Conservation (phyloP, 2,797 vertebrate genomes). For the Pangasius mekongensis region DNA sequence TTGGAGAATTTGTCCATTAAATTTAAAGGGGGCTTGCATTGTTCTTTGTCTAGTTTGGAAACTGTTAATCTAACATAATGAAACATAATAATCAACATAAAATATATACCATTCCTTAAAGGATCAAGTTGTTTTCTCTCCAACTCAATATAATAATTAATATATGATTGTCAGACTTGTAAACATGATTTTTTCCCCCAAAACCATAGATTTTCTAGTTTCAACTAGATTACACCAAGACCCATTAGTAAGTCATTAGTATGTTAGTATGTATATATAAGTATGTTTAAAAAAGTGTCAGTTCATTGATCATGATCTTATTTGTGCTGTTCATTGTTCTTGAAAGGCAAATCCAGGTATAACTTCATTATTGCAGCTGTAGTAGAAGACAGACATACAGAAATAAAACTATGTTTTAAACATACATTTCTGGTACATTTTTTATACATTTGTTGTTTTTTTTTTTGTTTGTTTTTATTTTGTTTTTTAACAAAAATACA, state of each 20-base stretch:
- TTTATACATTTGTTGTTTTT: too few relatives aligned
- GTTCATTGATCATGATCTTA: not conserved
- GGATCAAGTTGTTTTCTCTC: not conserved
- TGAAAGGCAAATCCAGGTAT: slow-evolving; percentile 23
- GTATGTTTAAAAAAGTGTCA: not conserved
- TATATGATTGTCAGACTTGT: not conserved
- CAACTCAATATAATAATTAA: not conserved
- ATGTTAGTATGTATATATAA: not conserved
- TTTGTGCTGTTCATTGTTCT: not conserved
- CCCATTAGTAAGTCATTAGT: too few relatives aligned
- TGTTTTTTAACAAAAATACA: not conserved
- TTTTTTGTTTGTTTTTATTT: too few relatives aligned
- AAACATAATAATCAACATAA: not conserved
- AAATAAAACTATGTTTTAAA: not conserved
- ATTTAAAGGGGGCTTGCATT: not conserved
- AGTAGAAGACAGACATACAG: not conserved
- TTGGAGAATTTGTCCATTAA: not conserved
- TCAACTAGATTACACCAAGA: not conserved
- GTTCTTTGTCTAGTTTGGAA: not conserved
- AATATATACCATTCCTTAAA: not conserved
- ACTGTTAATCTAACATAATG: not conserved
- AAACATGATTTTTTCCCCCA: not conserved
- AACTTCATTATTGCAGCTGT: slow-evolving; percentile 49
- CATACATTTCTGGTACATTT: not conserved
- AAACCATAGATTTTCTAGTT: too few relatives aligned